Conservation (phyloP, 1,140 invertebrate genomes). For the Telenomus remus region DNA sequence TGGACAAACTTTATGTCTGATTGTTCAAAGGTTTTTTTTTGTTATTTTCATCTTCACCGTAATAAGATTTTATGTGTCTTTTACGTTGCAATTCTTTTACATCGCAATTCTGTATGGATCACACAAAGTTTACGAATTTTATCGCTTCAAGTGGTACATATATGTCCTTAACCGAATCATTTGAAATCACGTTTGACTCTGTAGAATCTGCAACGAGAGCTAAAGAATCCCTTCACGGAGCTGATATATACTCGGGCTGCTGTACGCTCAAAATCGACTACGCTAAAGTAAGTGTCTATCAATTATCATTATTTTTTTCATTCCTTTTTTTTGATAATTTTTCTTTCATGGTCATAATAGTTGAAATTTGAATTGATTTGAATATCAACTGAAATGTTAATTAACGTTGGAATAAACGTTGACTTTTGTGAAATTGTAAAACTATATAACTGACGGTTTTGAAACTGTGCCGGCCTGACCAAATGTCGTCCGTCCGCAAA, state of each 20-base stretch:
- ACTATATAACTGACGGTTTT: too few species aligned
- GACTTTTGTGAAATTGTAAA: too few species aligned
- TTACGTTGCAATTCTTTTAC: conserved; percentile 16
- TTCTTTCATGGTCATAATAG: too few species aligned
- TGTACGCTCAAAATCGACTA: conserved; percentile 99
- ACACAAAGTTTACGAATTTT: conserved; percentile 12
- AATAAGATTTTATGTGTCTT: not conserved
- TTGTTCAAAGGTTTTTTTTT: too few species aligned
- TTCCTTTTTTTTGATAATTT: not conserved
- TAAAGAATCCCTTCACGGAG: conserved; percentile 95
- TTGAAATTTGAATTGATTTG: too few species aligned
- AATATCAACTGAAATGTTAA: too few species aligned
- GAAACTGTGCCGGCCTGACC: too few species aligned
- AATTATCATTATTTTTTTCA: conserved; percentile 34
- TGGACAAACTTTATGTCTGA: too few species aligned
- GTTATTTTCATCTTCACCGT: conserved; percentile 11
- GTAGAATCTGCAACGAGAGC: conserved; percentile 95
- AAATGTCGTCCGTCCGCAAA: too few species aligned
- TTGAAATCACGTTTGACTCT: conserved; percentile 90
- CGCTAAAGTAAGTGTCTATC: conserved; percentile 89
- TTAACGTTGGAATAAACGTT: too few species aligned
- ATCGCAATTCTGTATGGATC: too few species aligned
- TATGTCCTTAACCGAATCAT: conserved; percentile 75
- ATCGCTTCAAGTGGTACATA: conserved; percentile 30
- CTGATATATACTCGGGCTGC: conserved; percentile 99